Evolutionary conservation across 2,888 invertebrate species (phyloP), one percentile per base, ranked within the genome.

Genomic region (Idaea biselata): DNA sequence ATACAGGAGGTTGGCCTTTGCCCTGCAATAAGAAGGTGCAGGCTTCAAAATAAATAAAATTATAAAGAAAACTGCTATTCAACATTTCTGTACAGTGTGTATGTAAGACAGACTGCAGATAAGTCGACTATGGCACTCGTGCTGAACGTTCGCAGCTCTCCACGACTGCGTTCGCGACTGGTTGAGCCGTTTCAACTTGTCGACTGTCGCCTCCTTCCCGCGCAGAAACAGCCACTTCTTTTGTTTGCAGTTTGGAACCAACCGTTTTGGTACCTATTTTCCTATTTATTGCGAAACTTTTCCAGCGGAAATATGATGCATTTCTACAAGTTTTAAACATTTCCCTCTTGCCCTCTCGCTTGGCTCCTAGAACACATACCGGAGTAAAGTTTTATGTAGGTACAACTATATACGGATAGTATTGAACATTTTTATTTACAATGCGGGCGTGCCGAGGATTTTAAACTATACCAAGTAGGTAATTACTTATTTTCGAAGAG

Each of bases 91-190:
- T 61, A 44, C 68, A 56, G 67, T 77, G 68, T 78, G 76, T 78
- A 73, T 78, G 76, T 78, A 73, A 65, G 64, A 63, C 53, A 31
- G 44, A 62, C 68, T 72, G 70, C 70, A 79, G 77, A 77, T 77
- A 79, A 81, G 78, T 73, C 62, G 68, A 67, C 73, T 75, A 66
- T 64, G 78, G 80, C 68, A 76, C 77, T 76, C 72, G 73, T 71
- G 73, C 72, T 72, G 64, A 72, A 75, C 72, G 76, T 71, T 68
- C 68, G 61, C 74, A 76, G 77, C 74, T 72, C 68, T 56, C 56
- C 55, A 44, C 6, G 44, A 8, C 56, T 7, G 16, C 56, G 58
- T 33, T 44, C 44, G 17, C 58, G 11, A 44, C 44, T 58, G 17
- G 44, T 44, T 58, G 56, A 63, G 61, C 57, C 58, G 53, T 67